Percentiles rank a stretch among this genome's conserved stretches.
phyloP scores from a whole-genome alignment of 1,140 invertebrate species.

The Drosophila teissieri region DNA sequence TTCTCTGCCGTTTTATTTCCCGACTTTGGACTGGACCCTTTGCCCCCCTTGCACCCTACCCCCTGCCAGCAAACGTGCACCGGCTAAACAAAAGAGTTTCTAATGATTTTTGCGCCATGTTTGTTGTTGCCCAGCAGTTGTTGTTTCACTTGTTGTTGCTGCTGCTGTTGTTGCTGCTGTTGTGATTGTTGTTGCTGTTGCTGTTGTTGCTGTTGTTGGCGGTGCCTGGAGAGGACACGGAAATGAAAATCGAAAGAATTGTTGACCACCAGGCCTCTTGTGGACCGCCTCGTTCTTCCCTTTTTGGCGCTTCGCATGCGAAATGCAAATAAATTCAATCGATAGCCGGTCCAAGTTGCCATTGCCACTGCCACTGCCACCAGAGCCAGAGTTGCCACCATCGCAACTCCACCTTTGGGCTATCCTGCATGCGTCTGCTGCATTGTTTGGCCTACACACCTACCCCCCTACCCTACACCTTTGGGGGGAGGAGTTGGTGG shows the following conservation, averaged over 20 bases:
- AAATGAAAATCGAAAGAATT: slow-evolving; percentile 83
- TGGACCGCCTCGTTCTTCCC: slow-evolving; percentile 18
- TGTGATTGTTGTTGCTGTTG: slow-evolving; percentile 22
- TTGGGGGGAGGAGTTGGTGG: background rate
- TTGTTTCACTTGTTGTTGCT: slow-evolving; percentile 3
- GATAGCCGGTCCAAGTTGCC: slow-evolving; percentile 66
- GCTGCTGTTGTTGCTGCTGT: background rate
- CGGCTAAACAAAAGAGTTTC: slow-evolving; percentile 78
- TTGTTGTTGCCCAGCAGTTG: slow-evolving; percentile 43
- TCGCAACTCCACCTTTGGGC: slow-evolving; percentile 37
- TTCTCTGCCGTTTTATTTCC: slow-evolving; percentile 70
- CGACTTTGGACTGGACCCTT: slow-evolving; percentile 17
- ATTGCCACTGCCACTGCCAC: slow-evolving; percentile 18
- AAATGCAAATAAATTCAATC: slow-evolving; percentile 84
- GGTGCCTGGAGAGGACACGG: slow-evolving; percentile 67
- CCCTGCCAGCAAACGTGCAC: slow-evolving; percentile 58
- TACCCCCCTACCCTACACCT: no score
- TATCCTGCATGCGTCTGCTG: slow-evolving; percentile 64
- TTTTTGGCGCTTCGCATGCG: slow-evolving; percentile 19
- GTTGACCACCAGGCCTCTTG: slow-evolving; percentile 66
- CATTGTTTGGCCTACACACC: slow-evolving; percentile 54
- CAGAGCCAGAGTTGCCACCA: slow-evolving; percentile 28
- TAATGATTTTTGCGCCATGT: slow-evolving; percentile 82
- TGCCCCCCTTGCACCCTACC: no score
- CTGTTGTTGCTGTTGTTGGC: slow-evolving; percentile 32